A percentile compares a stretch with the other conserved stretches of the same genome.
These are phyloP conservation scores for Cnemophilus loriae DNA, from an alignment of 2,113 vertebrate genomes.

Conservation along the genomic window DNA sequence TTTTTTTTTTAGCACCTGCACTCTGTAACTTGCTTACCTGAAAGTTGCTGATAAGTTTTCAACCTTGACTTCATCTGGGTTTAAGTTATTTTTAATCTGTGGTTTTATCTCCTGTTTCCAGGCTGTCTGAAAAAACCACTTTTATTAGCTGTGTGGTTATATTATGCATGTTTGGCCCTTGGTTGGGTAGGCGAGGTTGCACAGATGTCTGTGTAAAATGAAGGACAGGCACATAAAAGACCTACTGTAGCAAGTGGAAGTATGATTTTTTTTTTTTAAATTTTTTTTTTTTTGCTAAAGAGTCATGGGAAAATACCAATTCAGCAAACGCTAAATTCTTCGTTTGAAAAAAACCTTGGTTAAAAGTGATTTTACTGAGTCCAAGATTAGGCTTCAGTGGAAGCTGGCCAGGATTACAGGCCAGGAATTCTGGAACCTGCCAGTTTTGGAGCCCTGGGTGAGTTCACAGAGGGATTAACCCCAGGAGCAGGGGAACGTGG, in stretches of 20 bases:
- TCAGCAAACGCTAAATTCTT: neutral
- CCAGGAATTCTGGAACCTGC: neutral
- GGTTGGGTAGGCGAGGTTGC: neutral
- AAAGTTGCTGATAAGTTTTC: neutral
- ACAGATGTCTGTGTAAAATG: neutral
- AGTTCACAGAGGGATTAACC: neutral
- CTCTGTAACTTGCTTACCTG: neutral
- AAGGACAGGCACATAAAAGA: neutral
- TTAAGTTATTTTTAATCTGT: neutral
- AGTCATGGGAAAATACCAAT: slow-evolving; percentile 36
- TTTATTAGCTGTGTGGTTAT: neutral
- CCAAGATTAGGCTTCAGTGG: slow-evolving; percentile 19
- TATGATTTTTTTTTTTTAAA: neutral
- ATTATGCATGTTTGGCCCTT: neutral
- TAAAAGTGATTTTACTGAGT: slow-evolving; percentile 4
- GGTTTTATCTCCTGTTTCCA: neutral
- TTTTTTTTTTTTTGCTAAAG: neutral
- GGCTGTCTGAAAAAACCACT: neutral
- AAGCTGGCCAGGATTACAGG: slow-evolving; percentile 7
- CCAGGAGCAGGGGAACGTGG: neutral
- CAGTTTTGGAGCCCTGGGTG: neutral
- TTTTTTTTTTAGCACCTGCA: neutral
- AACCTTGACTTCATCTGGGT: neutral
- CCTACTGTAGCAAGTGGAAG: neutral
- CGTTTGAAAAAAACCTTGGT: neutral